Conservation (phyloP, 2,888 invertebrate genomes). For the Agrotis ipsilon region DNA sequence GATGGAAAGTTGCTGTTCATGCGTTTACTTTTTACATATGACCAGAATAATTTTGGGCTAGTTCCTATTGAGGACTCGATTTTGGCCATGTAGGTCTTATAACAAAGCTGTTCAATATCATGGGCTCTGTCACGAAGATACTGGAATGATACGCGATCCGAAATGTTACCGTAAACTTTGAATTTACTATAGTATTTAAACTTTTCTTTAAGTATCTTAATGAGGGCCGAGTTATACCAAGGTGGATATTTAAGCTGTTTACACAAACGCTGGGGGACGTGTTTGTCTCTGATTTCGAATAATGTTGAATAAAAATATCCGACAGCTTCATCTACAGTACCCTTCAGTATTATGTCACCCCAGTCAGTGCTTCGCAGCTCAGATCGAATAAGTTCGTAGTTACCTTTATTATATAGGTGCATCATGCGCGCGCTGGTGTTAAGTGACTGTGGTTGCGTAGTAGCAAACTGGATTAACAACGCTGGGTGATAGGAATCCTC, state of each 20-base stretch:
- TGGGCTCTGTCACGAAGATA: not conserved
- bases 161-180: slow-evolving; percentile 3
- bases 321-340: not conserved
- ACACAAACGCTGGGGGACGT: not conserved
- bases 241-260: slow-evolving; percentile 1
- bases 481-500: not conserved
- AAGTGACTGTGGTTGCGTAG: not conserved
- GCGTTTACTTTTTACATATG: slow-evolving; percentile 4
- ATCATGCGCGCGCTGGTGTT: not conserved
- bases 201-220: slow-evolving; percentile 7
- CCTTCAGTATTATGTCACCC: not conserved
- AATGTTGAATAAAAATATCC: not conserved
- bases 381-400: not conserved
- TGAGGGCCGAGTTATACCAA: slow-evolving; percentile 1
- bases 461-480: not conserved
- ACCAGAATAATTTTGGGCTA: not conserved
- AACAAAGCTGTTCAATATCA: not conserved
- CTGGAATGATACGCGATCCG: not conserved
- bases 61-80: not conserved
- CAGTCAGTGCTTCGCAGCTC: not conserved
- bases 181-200: not conserved
- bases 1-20: slow-evolving; percentile 1
- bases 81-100: not conserved
- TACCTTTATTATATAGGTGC: not conserved
- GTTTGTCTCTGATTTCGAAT: not conserved